These are phyloP conservation scores for Dipodomys merriami DNA, from an alignment of 2,113 vertebrate species.

Conservation along the genomic window DNA sequence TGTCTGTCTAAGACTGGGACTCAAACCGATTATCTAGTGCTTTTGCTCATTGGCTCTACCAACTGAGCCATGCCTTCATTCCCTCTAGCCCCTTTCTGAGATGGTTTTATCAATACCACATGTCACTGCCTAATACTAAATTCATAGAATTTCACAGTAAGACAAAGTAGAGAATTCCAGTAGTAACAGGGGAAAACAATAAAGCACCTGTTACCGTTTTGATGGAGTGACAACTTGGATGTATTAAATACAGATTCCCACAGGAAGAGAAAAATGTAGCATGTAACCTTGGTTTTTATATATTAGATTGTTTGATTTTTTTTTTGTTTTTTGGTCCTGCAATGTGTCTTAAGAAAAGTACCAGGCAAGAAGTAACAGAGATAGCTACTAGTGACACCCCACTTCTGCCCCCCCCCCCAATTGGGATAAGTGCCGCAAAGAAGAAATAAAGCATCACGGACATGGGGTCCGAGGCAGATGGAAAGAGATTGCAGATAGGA, in stretches of 20 bases:
- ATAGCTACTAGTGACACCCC: background rate
- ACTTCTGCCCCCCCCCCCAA: background rate
- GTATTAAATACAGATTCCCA: constrained; percentile 13
- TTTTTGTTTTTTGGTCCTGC: background rate
- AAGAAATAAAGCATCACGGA: background rate
- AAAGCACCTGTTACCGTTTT: background rate
- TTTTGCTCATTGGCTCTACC: background rate
- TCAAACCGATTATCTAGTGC: background rate
- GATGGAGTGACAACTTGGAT: background rate
- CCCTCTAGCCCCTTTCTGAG: background rate
- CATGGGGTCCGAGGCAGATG: background rate
- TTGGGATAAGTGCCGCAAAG: background rate
- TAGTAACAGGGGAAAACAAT: background rate
- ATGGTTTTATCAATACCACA: background rate
- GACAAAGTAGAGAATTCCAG: constrained; percentile 4
- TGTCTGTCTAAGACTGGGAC: too few species aligned
- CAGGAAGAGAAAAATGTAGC: background rate
- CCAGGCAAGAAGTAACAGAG: background rate
- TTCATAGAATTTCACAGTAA: background rate
- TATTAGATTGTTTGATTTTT: background rate
- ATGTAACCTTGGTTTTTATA: background rate
- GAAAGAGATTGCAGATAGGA: background rate
- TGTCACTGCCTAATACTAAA: background rate
- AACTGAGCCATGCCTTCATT: background rate
- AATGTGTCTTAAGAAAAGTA: background rate